Conservation (phyloP, 2,888 invertebrate genomes). For the Melipona beecheii region DNA sequence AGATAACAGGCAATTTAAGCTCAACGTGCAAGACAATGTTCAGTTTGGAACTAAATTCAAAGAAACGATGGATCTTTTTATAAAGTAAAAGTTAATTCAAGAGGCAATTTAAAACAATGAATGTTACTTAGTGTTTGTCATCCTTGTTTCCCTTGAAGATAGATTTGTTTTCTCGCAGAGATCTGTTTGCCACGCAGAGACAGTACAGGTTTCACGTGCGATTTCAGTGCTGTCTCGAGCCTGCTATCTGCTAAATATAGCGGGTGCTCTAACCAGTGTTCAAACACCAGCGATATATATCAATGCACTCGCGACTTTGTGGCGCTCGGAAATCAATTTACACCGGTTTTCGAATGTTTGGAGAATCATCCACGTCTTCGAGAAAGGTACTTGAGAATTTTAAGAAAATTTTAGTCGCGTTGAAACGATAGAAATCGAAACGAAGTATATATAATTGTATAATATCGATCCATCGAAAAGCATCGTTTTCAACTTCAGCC, state of each 20-base stretch:
- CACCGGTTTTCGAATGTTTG: neutral
- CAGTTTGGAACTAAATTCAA: too few relatives aligned
- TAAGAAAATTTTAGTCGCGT: neutral
- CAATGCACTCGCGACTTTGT: conserved; percentile 17
- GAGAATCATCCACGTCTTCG: neutral
- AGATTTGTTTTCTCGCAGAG: conserved; percentile 9
- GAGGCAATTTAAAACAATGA: too few relatives aligned
- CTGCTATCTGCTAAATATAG: conserved; percentile 74
- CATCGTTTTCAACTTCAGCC: too few relatives aligned
- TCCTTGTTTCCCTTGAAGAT: too few relatives aligned
- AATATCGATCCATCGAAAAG: too few relatives aligned
- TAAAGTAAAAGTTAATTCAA: too few relatives aligned
- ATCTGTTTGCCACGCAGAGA: conserved; percentile 13
- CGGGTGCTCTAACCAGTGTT: conserved; percentile 61
- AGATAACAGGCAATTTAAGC: too few relatives aligned
- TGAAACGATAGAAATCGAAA: neutral
- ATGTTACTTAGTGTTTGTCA: neutral
- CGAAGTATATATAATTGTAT: neutral
- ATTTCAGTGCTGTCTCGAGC: conserved; percentile 36
- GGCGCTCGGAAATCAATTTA: neutral
- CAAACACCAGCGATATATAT: conserved; percentile 63
- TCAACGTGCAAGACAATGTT: too few relatives aligned
- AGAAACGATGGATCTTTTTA: too few relatives aligned
- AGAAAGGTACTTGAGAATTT: neutral
- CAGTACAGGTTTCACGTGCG: conserved; percentile 46